A percentile compares a stretch with the other conserved stretches of the same genome.
Evolutionary conservation across 1,140 invertebrate genomes (phyloP).

Genomic region (Rhynchophorus ferrugineus): DNA sequence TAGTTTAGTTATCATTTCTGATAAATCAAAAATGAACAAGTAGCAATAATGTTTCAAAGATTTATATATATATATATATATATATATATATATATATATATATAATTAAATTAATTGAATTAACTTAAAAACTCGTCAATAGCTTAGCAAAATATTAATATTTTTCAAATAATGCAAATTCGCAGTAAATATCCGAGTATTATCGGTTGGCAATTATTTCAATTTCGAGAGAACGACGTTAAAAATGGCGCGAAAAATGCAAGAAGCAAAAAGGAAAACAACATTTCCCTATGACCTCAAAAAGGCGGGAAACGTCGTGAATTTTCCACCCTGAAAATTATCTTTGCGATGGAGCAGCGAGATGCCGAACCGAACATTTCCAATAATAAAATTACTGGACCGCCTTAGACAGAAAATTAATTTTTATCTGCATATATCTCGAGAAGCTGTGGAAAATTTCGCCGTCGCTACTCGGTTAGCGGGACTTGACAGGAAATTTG

Average conservation of each 20-base stretch:
- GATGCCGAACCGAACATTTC: conserved; percentile 18
- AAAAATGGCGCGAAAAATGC: no score
- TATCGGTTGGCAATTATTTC: no score
- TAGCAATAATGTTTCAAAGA: background rate
- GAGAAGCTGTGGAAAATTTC: conserved; percentile 5
- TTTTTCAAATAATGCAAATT: no score
- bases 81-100: background rate
- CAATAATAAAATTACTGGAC: conserved; percentile 23
- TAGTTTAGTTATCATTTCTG: background rate
- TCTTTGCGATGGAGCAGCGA: background rate
- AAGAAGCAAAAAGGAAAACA: no score
- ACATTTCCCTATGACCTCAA: background rate
- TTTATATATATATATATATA: background rate
- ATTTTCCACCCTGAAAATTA: background rate
- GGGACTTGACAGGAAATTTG: conserved; percentile 2
- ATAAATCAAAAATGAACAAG: no score
- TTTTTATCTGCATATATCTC: conserved; percentile 28
- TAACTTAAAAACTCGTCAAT: no score
- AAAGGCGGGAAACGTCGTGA: background rate
- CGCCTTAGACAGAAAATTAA: conserved; percentile 28
- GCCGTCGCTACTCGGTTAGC: background rate
- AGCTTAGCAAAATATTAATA: no score
- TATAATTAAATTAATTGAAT: background rate
- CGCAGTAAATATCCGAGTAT: no score
- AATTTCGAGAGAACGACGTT: no score